Evolutionary conservation across 1,140 invertebrate genomes (phyloP).

Genomic region (Marisa cornuarietis): DNA sequence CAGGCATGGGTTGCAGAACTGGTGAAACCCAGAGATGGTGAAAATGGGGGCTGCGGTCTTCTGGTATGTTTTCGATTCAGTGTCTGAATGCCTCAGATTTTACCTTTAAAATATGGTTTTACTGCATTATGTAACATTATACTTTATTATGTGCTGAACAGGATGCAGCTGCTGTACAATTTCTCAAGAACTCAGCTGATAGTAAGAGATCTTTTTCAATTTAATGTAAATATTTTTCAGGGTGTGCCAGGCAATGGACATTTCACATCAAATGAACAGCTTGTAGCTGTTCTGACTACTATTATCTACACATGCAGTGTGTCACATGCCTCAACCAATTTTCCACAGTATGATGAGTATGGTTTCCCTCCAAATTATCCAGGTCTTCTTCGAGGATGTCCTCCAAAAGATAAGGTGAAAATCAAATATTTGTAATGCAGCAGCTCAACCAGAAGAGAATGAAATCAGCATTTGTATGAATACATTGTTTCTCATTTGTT

Average conservation of each 20-base stretch:
- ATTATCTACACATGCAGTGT: slow-evolving; percentile 68
- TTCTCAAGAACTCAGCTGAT: no score
- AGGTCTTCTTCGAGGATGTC: slow-evolving; percentile 57
- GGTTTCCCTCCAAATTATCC: slow-evolving; percentile 70
- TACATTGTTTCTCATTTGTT: no score
- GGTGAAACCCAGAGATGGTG: slow-evolving; percentile 48
- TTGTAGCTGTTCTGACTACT: slow-evolving; percentile 61
- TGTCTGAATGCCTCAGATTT: not conserved
- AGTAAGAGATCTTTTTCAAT: no score
- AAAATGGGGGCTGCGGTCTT: slow-evolving; percentile 52
- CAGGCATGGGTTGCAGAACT: slow-evolving; percentile 66
- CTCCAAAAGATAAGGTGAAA: slow-evolving; percentile 63
- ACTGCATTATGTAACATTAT: no score
- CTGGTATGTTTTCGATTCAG: slow-evolving; percentile 27
- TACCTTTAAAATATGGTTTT: no score
- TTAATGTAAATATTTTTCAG: slow-evolving; percentile 20
- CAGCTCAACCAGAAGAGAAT: no score
- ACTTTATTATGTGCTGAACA: no score
- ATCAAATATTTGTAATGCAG: not conserved
- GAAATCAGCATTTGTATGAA: no score
- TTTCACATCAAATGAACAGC: slow-evolving; percentile 58
- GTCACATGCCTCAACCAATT: slow-evolving; percentile 68
- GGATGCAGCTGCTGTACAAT: no score
- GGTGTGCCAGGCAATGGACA: slow-evolving; percentile 59
- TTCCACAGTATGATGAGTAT: slow-evolving; percentile 65